Conservation (phyloP, 2,888 invertebrate genomes). For the Xanthorhoe spadicearia region DNA sequence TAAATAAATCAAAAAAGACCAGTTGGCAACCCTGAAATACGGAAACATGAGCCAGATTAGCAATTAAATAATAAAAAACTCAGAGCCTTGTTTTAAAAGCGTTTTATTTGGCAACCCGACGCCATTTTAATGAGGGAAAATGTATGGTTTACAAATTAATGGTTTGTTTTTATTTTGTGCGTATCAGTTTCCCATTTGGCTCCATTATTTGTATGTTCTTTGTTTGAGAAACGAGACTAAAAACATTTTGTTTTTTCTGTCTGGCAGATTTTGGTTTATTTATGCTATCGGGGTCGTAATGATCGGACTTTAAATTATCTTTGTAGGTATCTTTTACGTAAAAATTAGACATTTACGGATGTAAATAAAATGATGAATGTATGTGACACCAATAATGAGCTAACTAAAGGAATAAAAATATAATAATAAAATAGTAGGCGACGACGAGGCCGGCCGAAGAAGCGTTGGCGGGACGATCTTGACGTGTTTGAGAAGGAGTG, state of each 20-base stretch:
- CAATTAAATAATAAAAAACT: conserved; percentile 78
- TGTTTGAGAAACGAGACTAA: neutral
- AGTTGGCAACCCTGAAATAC: neutral
- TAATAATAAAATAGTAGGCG: too few species aligned
- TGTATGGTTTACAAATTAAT: conserved; percentile 42
- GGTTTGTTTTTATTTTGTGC: conserved; percentile 35
- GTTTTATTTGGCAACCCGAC: conserved; percentile 62
- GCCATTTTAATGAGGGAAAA: conserved; percentile 45
- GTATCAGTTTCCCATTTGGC: conserved; percentile 33
- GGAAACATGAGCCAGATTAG: conserved; percentile 70
- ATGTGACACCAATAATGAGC: too few species aligned
- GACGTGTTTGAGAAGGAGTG: too few species aligned
- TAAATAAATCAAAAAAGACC: neutral
- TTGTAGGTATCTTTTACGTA: too few species aligned
- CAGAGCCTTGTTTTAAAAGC: conserved; percentile 60
- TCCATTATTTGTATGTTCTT: conserved; percentile 15
- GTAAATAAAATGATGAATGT: too few species aligned
- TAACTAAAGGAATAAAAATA: too few species aligned
- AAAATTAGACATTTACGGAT: too few species aligned
- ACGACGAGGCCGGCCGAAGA: too few species aligned
- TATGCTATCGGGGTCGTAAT: neutral
- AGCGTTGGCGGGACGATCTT: too few species aligned
- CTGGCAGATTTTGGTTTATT: conserved; percentile 4
- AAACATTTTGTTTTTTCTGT: conserved; percentile 19
- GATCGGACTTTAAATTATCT: neutral